Conservation (phyloP, 2,113 vertebrate species). For the Urocolius indicus region DNA sequence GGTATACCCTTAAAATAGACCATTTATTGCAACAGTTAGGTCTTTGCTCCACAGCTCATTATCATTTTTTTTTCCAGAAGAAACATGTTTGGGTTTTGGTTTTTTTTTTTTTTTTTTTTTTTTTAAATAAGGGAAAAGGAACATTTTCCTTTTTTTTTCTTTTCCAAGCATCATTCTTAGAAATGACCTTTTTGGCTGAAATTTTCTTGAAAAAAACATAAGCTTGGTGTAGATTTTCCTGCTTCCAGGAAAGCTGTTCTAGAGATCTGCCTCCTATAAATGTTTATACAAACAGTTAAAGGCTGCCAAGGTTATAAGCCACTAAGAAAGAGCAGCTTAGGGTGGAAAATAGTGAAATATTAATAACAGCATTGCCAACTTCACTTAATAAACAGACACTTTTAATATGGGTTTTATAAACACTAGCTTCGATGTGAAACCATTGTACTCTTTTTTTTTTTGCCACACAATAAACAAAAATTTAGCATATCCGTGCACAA, state of each 20-base stretch:
- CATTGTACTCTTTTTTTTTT: background rate
- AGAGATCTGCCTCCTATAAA: slow-evolving; percentile 19
- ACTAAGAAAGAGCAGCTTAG: background rate
- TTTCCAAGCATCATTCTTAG: background rate
- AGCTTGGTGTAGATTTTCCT: slow-evolving; percentile 40
- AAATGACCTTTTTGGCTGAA: background rate
- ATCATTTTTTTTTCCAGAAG: background rate
- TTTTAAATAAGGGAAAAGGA: background rate
- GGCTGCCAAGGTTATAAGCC: background rate
- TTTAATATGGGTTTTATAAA: background rate
- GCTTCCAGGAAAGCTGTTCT: slow-evolving; percentile 60
- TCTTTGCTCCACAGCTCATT: background rate
- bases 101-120: background rate
- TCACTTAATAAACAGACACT: background rate
- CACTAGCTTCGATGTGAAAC: background rate
- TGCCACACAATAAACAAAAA: background rate
- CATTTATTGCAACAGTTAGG: background rate
- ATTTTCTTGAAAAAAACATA: slow-evolving; percentile 36
- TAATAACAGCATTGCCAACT: background rate
- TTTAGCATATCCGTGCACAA: background rate
- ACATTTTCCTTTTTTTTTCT: background rate
- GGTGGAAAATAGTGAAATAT: background rate
- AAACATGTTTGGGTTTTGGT: background rate
- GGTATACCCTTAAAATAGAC: background rate
- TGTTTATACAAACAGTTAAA: slow-evolving; percentile 18